These are phyloP conservation scores for Virgularia gustaviana DNA, from an alignment of 92 coral and sea anemone species.

Conservation along the genomic window DNA sequence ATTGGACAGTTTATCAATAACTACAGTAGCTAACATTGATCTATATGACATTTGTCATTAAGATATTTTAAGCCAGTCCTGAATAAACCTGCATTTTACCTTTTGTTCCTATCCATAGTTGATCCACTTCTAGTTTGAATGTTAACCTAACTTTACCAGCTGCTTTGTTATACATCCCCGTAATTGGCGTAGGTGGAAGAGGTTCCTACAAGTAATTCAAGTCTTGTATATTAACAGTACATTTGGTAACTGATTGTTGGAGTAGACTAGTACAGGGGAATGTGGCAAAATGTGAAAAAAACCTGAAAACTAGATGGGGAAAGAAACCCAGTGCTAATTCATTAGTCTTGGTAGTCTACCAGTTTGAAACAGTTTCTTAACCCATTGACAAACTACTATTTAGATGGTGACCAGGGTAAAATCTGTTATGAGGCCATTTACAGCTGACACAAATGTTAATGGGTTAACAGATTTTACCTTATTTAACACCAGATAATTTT, in stretches of 20 bases:
- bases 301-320: neutral
- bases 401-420: no score
- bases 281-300: neutral
- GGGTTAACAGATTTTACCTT: no score
- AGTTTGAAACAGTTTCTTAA: no score
- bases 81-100: constrained; percentile 41
- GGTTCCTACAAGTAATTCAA: no score
- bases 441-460: no score
- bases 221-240: no score
- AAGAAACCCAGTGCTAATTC: no score
- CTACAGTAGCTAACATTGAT: neutral
- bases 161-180: constrained; percentile 97
- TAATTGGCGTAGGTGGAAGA: constrained; percentile 72
- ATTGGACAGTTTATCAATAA: neutral
- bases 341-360: no score
- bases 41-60: neutral
- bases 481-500: no score
- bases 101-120: constrained; percentile 97
- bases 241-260: no score
- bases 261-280: neutral
- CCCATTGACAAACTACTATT: no score
- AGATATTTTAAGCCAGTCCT: neutral
- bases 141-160: constrained; percentile 97
- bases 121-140: constrained; percentile 92
- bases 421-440: no score